phyloP scores from a whole-genome alignment of 2,113 vertebrate genomes.

The Limnothrissa miodon region DNA sequence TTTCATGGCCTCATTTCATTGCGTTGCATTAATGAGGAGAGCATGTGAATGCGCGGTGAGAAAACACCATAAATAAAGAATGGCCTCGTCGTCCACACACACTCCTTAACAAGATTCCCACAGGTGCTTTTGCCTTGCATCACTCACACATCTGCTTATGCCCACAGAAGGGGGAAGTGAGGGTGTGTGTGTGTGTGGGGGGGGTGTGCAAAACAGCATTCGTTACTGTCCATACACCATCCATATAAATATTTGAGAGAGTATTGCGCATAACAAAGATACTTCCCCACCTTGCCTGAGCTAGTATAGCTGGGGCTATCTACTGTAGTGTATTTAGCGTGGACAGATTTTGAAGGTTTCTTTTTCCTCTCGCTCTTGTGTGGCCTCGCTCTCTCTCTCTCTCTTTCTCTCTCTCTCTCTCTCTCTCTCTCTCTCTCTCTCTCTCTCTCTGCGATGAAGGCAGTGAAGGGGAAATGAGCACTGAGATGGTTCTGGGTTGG shows the following conservation, averaged over 20 bases:
- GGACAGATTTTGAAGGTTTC: no score
- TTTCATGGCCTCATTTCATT: not conserved
- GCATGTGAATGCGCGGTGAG: not conserved
- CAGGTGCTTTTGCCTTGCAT: not conserved
- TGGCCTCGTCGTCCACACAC: not conserved
- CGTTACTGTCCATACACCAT: not conserved
- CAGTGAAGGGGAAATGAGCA: constrained; percentile 34
- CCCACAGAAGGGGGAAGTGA: not conserved
- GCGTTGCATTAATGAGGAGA: not conserved
- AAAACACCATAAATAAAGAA: constrained; percentile 10
- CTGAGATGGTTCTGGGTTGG: constrained; percentile 41
- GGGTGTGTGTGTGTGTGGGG: no score
- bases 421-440: not conserved
- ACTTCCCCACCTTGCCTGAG: not conserved
- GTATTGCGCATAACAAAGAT: not conserved
- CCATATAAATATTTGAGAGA: not conserved
- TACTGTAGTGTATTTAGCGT: not conserved
- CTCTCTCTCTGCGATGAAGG: not conserved
- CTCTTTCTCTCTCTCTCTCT: not conserved
- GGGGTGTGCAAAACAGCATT: not conserved
- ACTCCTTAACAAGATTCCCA: not conserved
- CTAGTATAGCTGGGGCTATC: not conserved
- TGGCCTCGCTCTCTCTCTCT: not conserved
- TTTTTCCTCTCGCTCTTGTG: no score
- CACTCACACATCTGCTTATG: not conserved